phyloP scores from a whole-genome alignment of 2,797 vertebrate species.

The Denticeps clupeoides region DNA sequence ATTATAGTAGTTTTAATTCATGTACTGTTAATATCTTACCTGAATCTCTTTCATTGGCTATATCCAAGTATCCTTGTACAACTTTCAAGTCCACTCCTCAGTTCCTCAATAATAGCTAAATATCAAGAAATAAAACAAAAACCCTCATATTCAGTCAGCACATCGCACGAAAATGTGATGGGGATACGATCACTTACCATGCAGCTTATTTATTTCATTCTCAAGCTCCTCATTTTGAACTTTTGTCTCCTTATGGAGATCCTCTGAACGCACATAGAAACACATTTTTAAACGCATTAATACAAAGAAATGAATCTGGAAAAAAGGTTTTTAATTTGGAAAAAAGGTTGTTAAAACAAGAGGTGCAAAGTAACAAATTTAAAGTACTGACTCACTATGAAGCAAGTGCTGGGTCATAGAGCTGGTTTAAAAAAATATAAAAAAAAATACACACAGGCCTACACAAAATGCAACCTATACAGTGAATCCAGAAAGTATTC shows the following conservation, averaged over 20 bases:
- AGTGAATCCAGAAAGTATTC: too few relatives aligned
- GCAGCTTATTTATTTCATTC: slow-evolving; percentile 47
- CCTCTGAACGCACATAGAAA: slow-evolving; percentile 38
- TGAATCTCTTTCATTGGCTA: slow-evolving; percentile 63
- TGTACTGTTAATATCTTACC: slow-evolving; percentile 37
- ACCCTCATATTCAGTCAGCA: not conserved
- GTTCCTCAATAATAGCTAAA: slow-evolving; percentile 52
- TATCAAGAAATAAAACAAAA: not conserved
- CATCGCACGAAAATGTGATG: slow-evolving; percentile 16
- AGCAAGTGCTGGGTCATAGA: too few relatives aligned
- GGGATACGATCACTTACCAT: slow-evolving; percentile 45
- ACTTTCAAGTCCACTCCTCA: slow-evolving; percentile 48
- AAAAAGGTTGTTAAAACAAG: too few relatives aligned
- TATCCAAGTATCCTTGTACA: slow-evolving; percentile 59
- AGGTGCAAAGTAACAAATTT: too few relatives aligned
- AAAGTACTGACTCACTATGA: too few relatives aligned
- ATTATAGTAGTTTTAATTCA: not conserved
- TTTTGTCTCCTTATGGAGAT: slow-evolving; percentile 52
- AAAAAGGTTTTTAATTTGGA: too few relatives aligned
- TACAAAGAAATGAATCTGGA: not conserved
- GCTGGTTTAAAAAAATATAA: too few relatives aligned
- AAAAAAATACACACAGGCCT: too few relatives aligned
- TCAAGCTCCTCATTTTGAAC: slow-evolving; percentile 49
- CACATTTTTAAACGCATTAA: not conserved
- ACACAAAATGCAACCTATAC: too few relatives aligned